These are phyloP conservation scores for Cyprinella venusta DNA, from an alignment of 2,797 vertebrate genomes.

Conservation along the genomic window DNA sequence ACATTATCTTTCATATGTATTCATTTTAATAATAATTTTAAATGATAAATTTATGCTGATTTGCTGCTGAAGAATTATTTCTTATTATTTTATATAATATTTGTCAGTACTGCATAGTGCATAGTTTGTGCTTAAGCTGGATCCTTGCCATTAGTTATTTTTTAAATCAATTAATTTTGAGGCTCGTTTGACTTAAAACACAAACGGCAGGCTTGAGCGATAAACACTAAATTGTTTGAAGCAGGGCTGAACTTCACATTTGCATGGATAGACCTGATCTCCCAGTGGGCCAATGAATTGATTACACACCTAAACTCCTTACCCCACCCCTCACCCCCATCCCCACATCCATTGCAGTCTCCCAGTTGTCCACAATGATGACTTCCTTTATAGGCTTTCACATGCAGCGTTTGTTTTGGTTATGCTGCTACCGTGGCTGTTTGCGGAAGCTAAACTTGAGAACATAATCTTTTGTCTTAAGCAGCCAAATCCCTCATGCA, in stretches of 20 bases:
- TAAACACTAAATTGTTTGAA: constrained; percentile 4
- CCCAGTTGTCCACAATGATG: not conserved
- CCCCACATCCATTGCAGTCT: not conserved
- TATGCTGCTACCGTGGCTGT: not conserved
- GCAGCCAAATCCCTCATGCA: constrained; percentile 42
- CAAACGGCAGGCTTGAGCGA: not conserved
- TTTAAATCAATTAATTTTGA: constrained; percentile 23
- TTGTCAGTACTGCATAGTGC: no score
- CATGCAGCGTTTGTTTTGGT: not conserved
- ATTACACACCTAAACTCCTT: not conserved
- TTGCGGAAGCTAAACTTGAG: constrained; percentile 8
- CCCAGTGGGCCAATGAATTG: constrained; percentile 1
- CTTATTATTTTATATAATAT: not conserved
- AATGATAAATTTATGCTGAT: not conserved
- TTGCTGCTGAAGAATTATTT: not conserved
- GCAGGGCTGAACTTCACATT: not conserved
- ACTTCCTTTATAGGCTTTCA: not conserved
- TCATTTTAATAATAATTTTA: no score
- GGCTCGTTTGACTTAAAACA: constrained; percentile 24
- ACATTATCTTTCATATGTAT: no score
- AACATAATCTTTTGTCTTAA: constrained; percentile 37
- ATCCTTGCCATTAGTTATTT: not conserved
- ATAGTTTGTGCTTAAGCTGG: constrained; percentile 4
- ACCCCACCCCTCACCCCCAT: not conserved
- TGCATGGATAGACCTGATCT: not conserved